Evolutionary conservation across 2,797 vertebrate species (phyloP).

Genomic region (Lepidocolaptes lacrymiger): DNA sequence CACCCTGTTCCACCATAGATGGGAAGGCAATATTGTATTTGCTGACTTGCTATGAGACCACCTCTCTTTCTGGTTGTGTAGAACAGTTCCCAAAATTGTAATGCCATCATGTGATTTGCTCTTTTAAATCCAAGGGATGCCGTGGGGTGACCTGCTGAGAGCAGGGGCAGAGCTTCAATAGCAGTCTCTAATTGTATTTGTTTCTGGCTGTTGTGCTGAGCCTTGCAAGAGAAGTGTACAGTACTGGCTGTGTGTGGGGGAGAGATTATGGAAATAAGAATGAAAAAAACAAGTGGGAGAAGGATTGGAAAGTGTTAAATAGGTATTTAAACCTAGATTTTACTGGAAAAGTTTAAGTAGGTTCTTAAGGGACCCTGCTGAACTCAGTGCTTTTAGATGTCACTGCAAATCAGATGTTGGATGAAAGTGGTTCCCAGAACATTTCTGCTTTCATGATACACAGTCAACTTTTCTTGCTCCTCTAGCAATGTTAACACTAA

Average conservation of each 20-base stretch:
- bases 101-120: background rate
- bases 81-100: background rate
- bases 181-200: background rate
- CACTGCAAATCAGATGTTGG: background rate
- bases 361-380: background rate
- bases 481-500: background rate
- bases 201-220: background rate
- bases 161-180: background rate
- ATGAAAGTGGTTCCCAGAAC: conserved; percentile 36
- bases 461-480: background rate
- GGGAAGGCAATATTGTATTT: background rate
- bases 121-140: background rate
- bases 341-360: background rate
- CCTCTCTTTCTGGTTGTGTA: background rate
- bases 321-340: background rate
- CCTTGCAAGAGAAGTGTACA: background rate
- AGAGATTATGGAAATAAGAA: background rate
- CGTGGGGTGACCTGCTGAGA: background rate
- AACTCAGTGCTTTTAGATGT: background rate
- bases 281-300: background rate
- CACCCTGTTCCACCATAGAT: rapidly evolving
- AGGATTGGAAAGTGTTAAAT: background rate
- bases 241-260: background rate
- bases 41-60: background rate
- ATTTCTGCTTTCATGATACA: conserved; percentile 1